Percentiles rank a stretch among this genome's conserved stretches.
Evolutionary conservation across 2,888 invertebrate genomes (phyloP).

Genomic region (Polydrusus pterygomalis): DNA sequence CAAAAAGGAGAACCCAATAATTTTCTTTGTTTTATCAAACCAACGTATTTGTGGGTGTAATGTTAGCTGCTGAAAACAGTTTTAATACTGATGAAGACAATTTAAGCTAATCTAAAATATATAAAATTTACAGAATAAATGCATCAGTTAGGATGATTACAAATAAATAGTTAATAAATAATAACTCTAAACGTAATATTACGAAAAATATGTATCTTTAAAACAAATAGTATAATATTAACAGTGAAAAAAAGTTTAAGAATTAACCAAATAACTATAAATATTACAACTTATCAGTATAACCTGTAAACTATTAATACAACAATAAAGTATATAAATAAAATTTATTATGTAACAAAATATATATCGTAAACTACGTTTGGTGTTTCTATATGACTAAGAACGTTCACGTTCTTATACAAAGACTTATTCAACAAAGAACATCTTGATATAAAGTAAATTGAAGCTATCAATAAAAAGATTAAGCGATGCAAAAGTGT

Average conservation of each 20-base stretch:
- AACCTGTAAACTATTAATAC: conserved; percentile 38
- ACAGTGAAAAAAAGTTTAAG: conserved; percentile 34
- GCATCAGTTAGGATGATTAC: conserved; percentile 33
- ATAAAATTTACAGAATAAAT: conserved; percentile 39
- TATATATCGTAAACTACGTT: conserved; percentile 30
- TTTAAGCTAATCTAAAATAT: conserved; percentile 22
- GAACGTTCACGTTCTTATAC: conserved; percentile 9
- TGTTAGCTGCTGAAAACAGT: conserved; percentile 35
- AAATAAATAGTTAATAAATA: conserved; percentile 49
- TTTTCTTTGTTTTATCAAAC: too few relatives aligned
- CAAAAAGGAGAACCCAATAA: too few relatives aligned
- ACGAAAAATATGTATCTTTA: conserved; percentile 33
- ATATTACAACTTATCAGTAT: conserved; percentile 31
- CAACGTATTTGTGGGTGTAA: conserved; percentile 7
- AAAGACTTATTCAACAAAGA: conserved; percentile 16
- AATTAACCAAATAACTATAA: conserved; percentile 23
- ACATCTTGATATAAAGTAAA: neutral
- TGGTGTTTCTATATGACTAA: conserved; percentile 31
- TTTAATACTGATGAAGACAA: conserved; percentile 39
- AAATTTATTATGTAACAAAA: conserved; percentile 37
- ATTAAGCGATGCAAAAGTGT: too few relatives aligned
- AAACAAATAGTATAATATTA: conserved; percentile 34
- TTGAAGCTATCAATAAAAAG: neutral
- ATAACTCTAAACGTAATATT: conserved; percentile 36
- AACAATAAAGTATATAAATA: conserved; percentile 35